These are phyloP conservation scores for Canis aureus DNA, from an alignment of 2,113 vertebrate genomes.

Conservation along the genomic window DNA sequence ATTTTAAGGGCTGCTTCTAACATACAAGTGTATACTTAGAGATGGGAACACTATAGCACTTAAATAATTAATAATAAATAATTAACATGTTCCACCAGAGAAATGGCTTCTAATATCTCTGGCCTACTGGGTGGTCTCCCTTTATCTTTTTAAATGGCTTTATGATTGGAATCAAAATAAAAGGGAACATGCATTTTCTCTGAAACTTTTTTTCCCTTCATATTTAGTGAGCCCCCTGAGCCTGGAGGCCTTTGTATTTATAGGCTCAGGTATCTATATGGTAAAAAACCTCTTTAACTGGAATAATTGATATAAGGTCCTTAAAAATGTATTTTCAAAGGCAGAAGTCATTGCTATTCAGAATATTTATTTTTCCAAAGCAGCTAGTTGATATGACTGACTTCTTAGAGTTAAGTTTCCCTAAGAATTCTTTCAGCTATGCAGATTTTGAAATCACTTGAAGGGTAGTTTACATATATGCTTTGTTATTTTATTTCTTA, in stretches of 20 bases:
- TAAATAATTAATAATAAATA: slow-evolving; percentile 74
- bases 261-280: neutral
- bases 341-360: slow-evolving; percentile 26
- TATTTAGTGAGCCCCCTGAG: neutral
- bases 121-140: neutral
- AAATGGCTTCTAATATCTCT: slow-evolving; percentile 63
- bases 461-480: neutral
- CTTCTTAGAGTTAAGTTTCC: slow-evolving; percentile 27
- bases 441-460: neutral
- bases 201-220: neutral
- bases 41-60: neutral
- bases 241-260: neutral
- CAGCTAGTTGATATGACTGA: neutral
- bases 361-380: neutral
- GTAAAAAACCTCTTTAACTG: slow-evolving; percentile 50
- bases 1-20: slow-evolving; percentile 55
- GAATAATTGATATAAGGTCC: slow-evolving; percentile 7
- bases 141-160: slow-evolving; percentile 52
- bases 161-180: slow-evolving; percentile 34
- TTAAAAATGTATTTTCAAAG: slow-evolving; percentile 13
- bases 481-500: slow-evolving; percentile 5
- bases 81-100: slow-evolving; percentile 59
- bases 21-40: slow-evolving; percentile 37
- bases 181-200: neutral
- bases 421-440: neutral